A percentile compares a stretch with the other conserved stretches of the same genome.
Conservation (phyloP, 2,888 invertebrate species). For the Hydraecia micacea region DNA sequence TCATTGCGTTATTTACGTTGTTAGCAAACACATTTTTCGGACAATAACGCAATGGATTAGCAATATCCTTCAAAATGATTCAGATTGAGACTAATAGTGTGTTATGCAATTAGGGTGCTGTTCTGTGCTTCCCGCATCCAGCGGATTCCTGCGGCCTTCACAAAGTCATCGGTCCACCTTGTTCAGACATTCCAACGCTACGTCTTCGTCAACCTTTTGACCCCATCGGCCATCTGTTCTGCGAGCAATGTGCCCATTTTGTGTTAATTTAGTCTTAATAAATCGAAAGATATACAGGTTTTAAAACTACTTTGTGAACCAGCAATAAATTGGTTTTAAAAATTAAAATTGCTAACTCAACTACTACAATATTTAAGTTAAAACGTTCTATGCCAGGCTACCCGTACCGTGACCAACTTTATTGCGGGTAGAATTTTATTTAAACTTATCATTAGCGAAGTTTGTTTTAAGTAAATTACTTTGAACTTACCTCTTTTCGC, state of each 20-base stretch:
- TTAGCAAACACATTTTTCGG: too few species aligned
- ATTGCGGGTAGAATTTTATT: slow-evolving; percentile 42
- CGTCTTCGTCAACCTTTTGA: background rate
- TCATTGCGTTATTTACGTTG: too few species aligned
- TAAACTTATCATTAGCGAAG: slow-evolving; percentile 47
- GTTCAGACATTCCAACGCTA: background rate
- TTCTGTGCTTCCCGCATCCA: background rate
- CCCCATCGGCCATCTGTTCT: background rate
- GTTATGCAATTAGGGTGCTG: too few species aligned
- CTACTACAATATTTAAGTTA: slow-evolving; percentile 28
- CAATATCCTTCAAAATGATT: too few species aligned
- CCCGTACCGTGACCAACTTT: slow-evolving; percentile 36
- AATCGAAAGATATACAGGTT: background rate
- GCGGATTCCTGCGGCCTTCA: background rate
- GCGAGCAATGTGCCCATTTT: background rate
- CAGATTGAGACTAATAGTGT: too few species aligned
- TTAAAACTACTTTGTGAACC: background rate
- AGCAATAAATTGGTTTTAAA: slow-evolving; percentile 18
- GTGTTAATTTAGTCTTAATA: background rate
- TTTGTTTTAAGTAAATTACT: slow-evolving; percentile 53
- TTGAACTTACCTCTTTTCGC: slow-evolving; percentile 32
- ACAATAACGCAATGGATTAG: too few species aligned
- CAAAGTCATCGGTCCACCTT: background rate
- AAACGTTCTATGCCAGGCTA: background rate
- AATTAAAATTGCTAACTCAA: slow-evolving; percentile 8